Conservation (phyloP, 2,888 invertebrate species). For the Nomada fabriciana region DNA sequence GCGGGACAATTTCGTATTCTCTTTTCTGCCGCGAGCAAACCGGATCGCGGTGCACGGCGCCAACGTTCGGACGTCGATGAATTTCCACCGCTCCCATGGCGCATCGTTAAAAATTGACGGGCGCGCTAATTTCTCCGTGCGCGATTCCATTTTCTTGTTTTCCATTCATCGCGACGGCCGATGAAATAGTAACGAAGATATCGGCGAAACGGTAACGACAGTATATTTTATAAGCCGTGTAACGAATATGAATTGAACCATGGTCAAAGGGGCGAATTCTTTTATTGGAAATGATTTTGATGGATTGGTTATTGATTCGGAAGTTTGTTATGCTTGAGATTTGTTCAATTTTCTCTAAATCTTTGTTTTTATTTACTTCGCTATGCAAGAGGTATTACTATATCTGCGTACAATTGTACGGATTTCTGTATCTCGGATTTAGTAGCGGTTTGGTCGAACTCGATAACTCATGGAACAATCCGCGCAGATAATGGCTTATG, state of each 20-base stretch:
- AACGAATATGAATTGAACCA: too few relatives aligned
- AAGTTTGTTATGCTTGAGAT: not conserved
- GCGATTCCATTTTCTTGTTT: not conserved
- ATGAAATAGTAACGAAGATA: too few relatives aligned
- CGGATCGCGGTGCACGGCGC: not conserved
- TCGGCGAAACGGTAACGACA: too few relatives aligned
- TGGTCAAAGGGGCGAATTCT: too few relatives aligned
- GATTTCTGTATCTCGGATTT: not conserved
- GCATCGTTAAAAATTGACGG: not conserved
- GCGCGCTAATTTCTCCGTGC: not conserved
- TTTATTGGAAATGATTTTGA: too few relatives aligned
- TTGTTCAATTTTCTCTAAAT: not conserved
- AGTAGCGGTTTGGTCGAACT: not conserved
- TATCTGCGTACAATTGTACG: not conserved
- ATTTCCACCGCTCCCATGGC: not conserved
- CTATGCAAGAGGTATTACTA: too few relatives aligned
- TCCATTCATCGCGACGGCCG: not conserved
- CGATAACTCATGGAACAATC: not conserved
- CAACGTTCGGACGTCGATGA: not conserved
- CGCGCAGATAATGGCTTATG: not conserved
- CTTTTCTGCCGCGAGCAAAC: not conserved
- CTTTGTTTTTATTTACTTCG: not conserved
- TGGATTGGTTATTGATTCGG: too few relatives aligned
- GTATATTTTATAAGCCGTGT: too few relatives aligned
- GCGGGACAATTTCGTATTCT: constrained; percentile 28